Evolutionary conservation across 1,140 invertebrate species (phyloP).

Genomic region (Temnothorax longispinosus): DNA sequence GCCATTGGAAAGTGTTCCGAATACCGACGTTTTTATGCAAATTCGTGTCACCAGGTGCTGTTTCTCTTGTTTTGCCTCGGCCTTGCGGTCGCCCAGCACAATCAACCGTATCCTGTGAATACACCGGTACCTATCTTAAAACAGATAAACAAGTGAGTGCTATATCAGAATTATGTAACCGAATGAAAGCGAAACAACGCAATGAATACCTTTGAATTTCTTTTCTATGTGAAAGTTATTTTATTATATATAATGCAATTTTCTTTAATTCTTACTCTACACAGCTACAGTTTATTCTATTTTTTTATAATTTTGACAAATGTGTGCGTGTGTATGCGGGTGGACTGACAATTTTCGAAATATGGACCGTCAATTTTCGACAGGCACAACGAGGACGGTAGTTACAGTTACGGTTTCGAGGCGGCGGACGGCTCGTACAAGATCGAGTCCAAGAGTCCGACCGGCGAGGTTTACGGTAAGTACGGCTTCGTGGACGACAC

Average conservation of each 20-base stretch:
- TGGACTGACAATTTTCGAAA: not conserved
- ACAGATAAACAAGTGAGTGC: constrained; percentile 90
- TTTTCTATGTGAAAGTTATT: not conserved
- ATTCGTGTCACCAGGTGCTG: constrained; percentile 74
- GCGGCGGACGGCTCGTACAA: constrained; percentile 96
- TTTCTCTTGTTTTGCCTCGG: constrained; percentile 74
- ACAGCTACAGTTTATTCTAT: not conserved
- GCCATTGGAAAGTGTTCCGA: constrained; percentile 65
- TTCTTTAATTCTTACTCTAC: not conserved
- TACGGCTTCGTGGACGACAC: constrained; percentile 93
- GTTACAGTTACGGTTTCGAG: constrained; percentile 95
- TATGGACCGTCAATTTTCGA: constrained; percentile 61
- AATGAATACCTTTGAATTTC: not conserved
- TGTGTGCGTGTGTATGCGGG: too few relatives aligned
- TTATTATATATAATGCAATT: not conserved
- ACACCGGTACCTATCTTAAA: constrained; percentile 93
- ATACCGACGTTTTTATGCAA: constrained; percentile 61
- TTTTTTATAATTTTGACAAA: not conserved
- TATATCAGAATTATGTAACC: constrained; percentile 1
- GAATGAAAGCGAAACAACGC: not conserved
- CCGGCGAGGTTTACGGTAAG: constrained; percentile 93
- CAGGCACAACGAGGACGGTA: constrained; percentile 93
- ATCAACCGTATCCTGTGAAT: constrained; percentile 82
- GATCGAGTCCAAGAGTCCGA: constrained; percentile 94
- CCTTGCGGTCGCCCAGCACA: constrained; percentile 77